Conservation (phyloP, 2,797 vertebrate genomes). For the Sebastes nivosus region DNA sequence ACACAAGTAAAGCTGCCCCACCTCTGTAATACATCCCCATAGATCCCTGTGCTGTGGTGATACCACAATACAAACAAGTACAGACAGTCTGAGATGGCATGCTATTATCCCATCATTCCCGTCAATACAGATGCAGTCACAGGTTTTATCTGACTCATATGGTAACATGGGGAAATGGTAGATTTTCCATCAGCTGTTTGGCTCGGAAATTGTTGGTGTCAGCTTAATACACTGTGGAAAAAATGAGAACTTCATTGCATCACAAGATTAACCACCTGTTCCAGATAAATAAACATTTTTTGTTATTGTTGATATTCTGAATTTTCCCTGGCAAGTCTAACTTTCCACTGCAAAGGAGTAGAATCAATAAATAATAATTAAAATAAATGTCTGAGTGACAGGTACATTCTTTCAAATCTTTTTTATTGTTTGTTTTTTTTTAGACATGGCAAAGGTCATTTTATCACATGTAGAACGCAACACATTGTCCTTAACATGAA, state of each 20-base stretch:
- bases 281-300: background rate
- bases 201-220: background rate
- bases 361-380: background rate
- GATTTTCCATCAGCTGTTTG: slow-evolving; percentile 1
- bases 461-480: no score
- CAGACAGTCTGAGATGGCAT: background rate
- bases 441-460: no score
- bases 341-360: background rate
- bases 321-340: background rate
- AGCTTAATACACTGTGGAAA: background rate
- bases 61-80: background rate
- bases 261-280: background rate
- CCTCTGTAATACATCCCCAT: background rate
- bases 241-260: background rate
- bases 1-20: background rate
- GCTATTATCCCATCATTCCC: background rate
- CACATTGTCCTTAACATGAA: no score
- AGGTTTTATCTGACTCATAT: background rate
- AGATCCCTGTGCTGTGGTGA: background rate
- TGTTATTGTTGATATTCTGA: background rate
- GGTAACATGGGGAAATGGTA: background rate
- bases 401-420: no score
- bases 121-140: background rate
- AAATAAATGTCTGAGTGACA: background rate
- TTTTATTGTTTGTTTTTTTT: no score